Base-by-base conservation (phyloP, 1,140 invertebrate species). In the Drosophila athabasca region DNA sequence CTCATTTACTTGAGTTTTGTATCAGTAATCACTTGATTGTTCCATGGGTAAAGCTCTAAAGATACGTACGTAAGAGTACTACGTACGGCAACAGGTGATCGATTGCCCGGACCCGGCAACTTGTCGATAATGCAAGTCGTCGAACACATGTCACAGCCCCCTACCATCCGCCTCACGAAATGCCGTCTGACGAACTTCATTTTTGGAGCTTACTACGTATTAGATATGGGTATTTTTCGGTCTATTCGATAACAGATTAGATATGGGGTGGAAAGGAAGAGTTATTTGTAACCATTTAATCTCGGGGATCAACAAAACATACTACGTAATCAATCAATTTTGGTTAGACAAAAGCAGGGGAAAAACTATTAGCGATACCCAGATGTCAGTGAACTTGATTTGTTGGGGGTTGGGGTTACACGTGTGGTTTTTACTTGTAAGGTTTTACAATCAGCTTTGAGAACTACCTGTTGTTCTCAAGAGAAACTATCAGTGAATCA, bases 11-110 rank as follows among this genome's bases (percentile, higher is more conserved):
- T 71, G 48, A 48, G 57, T 64, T 74, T 64, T 74, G 3, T 75
- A 75, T 75, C 71, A 75, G 71, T 66, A 74, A 75, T 66, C 61
- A 66, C 71, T 75, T 74, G 61, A 74, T 74, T 75, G 71, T 46
- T 54, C 35, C 39, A 64, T 29, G 71, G 19, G 53, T 65, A 51
- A 3, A 8, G 65, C 41, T 46, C 66, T 71, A 71, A 71, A 61
- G 66, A 52, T 71, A 71, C 53, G 31, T 53, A 61, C 5, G 44
- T 29, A 26, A 6, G 24, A 26, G 24, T 26, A 4, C 24, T 26
- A 26, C 24, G 24, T 26, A 26, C 45, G 31, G 29, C 43, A 43
- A 24, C 41, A 43, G 54, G 45, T 57, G 43, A 57, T 43, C 43
- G 70, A 73, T 64, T 46, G 53, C 9, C 29, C 39, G 52, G 26